Evolutionary conservation across 2,113 vertebrate species (phyloP).

Genomic region (Sturnus vulgaris): DNA sequence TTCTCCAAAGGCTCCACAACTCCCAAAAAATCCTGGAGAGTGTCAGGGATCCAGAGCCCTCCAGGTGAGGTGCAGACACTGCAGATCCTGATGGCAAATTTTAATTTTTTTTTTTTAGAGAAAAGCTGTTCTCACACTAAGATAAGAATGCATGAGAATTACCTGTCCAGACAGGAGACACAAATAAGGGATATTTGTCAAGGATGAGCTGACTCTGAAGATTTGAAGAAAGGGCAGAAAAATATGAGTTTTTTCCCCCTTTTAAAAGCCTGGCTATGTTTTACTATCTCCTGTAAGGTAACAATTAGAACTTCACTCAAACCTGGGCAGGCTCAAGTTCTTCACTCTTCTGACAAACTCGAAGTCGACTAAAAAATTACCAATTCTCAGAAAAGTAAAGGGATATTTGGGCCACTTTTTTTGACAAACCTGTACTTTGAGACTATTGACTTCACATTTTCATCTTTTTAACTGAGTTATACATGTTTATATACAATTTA

Average conservation of each 20-base stretch:
- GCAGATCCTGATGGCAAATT: background rate
- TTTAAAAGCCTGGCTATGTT: background rate
- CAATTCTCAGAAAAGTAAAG: background rate
- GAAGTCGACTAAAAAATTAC: background rate
- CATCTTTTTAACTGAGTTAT: background rate
- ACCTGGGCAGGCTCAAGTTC: background rate
- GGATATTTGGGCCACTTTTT: background rate
- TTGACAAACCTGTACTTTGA: background rate
- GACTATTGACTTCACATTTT: background rate
- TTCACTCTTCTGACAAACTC: background rate
- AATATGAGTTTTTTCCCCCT: accelerated
- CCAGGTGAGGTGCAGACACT: accelerated
- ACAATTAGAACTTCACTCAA: background rate
- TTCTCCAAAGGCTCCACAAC: background rate
- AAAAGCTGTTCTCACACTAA: background rate
- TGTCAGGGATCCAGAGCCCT: background rate
- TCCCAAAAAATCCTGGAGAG: background rate
- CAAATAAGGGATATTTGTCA: background rate
- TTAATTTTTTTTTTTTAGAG: accelerated
- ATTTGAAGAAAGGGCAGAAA: background rate
- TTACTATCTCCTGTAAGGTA: background rate
- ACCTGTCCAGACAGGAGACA: background rate
- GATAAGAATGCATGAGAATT: background rate
- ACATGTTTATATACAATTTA: background rate
- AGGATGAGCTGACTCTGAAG: background rate